A percentile compares a stretch with the other conserved stretches of the same genome.
phyloP scores from a whole-genome alignment of 2,888 invertebrate species.

The Toxonevra muliebris region DNA sequence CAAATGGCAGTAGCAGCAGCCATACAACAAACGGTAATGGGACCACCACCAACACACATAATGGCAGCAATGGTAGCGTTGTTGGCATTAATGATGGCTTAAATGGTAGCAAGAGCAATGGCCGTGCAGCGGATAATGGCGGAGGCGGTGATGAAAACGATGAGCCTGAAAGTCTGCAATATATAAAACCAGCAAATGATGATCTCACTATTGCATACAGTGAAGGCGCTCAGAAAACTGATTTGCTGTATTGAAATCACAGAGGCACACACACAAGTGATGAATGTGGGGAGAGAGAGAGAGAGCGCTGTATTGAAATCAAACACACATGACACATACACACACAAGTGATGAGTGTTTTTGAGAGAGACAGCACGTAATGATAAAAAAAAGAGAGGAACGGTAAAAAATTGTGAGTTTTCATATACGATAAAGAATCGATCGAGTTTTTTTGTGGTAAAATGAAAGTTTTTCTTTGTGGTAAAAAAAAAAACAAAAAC shows the following conservation, averaged over 20 bases:
- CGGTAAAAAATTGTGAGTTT: no score
- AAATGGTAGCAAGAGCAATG: not conserved
- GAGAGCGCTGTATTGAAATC: no score
- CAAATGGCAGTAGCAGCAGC: slow-evolving; percentile 45
- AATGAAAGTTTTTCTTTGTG: no score
- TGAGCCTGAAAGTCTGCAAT: slow-evolving; percentile 50
- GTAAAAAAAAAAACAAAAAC: no score
- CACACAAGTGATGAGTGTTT: no score
- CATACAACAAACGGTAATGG: slow-evolving; percentile 37
- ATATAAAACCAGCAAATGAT: slow-evolving; percentile 60
- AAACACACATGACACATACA: no score
- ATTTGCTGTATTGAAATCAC: slow-evolving; percentile 58
- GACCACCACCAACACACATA: slow-evolving; percentile 26
- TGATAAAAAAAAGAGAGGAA: no score
- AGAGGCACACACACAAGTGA: not conserved
- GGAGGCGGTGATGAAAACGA: slow-evolving; percentile 37
- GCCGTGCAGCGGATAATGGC: slow-evolving; percentile 44
- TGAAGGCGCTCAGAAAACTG: slow-evolving; percentile 64
- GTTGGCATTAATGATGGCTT: slow-evolving; percentile 31
- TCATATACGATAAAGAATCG: no score
- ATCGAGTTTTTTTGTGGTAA: no score
- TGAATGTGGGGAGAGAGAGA: no score
- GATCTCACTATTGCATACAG: slow-evolving; percentile 64
- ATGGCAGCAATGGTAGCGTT: slow-evolving; percentile 35
- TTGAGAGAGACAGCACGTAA: no score